Conservation (phyloP, 2,888 invertebrate genomes). For the Diachrysia chrysitis region DNA sequence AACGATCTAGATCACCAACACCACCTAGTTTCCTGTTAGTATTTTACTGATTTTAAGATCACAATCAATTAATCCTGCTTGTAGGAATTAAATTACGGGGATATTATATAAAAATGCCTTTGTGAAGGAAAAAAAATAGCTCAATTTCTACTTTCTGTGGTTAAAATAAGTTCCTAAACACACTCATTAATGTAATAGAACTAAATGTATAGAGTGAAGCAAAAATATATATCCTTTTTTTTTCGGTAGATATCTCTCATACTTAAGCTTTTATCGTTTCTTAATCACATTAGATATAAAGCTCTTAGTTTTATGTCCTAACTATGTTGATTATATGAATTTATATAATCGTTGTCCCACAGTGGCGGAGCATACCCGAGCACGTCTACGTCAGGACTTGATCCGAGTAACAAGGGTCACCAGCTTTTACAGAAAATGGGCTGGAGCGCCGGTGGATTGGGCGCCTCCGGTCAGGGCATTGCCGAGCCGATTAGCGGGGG, state of each 20-base stretch:
- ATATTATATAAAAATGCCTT: too few relatives aligned
- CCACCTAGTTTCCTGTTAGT: slow-evolving; percentile 94
- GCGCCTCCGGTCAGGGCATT: slow-evolving; percentile 98
- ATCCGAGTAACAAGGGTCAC: slow-evolving; percentile 98
- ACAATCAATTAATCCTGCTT: background rate
- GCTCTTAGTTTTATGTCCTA: too few relatives aligned
- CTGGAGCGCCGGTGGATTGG: slow-evolving; percentile 98
- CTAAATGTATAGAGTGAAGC: too few relatives aligned
- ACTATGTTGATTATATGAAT: background rate
- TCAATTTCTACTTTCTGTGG: too few relatives aligned
- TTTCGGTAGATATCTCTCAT: too few relatives aligned
- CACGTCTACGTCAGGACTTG: slow-evolving; percentile 90
- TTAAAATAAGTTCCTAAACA: too few relatives aligned
- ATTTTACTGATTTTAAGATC: background rate
- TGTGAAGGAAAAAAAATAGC: too few relatives aligned
- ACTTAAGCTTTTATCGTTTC: too few relatives aligned
- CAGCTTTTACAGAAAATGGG: slow-evolving; percentile 99
- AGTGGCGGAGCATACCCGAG: slow-evolving; percentile 72
- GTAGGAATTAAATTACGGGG: too few relatives aligned
- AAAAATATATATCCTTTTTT: too few relatives aligned
- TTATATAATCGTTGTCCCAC: background rate
- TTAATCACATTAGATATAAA: too few relatives aligned
- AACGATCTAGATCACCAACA: slow-evolving; percentile 79
- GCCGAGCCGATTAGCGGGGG: slow-evolving; percentile 98
- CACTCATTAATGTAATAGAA: too few relatives aligned